These are phyloP conservation scores for Chironomus riparius DNA, from an alignment of 2,888 invertebrate species.

Conservation along the genomic window DNA sequence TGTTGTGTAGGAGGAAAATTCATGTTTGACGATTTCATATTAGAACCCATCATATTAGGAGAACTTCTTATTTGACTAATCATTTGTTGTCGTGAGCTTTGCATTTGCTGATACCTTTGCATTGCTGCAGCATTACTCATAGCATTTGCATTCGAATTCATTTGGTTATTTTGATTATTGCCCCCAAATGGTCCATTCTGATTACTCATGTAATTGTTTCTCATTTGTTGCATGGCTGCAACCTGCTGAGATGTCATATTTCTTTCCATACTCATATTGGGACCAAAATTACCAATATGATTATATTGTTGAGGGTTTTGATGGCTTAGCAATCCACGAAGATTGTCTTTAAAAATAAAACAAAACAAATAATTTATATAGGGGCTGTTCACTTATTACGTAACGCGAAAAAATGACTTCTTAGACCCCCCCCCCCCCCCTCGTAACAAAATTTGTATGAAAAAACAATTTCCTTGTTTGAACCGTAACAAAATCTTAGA, in stretches of 20 bases:
- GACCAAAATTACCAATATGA: neutral
- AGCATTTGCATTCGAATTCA: conserved; percentile 9
- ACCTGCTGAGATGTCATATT: conserved; percentile 2
- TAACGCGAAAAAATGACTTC: no score
- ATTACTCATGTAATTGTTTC: conserved; percentile 12
- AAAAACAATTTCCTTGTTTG: no score
- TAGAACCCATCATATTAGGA: conserved; percentile 1
- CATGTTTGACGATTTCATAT: neutral
- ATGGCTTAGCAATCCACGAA: conserved; percentile 41
- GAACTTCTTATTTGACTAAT: conserved; percentile 14
- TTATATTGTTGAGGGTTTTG: conserved; percentile 33
- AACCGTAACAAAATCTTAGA: no score
- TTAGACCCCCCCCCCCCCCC: no score
- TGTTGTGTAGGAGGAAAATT: no score
- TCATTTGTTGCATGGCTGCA: conserved; percentile 17
- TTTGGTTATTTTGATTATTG: conserved; percentile 28
- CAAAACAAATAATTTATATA: no score
- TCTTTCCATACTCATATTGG: conserved; percentile 4
- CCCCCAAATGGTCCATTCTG: neutral
- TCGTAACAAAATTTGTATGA: no score
- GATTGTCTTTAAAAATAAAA: conserved; percentile 18
- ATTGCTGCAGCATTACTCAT: conserved; percentile 3
- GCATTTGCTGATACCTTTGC: conserved; percentile 19
- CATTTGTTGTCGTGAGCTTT: neutral
- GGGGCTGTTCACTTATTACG: no score